Evolutionary conservation across 92 coral and sea anemone genomes (phyloP), one percentile per base, ranked within the genome.

Genomic region (Palythoa grandis): DNA sequence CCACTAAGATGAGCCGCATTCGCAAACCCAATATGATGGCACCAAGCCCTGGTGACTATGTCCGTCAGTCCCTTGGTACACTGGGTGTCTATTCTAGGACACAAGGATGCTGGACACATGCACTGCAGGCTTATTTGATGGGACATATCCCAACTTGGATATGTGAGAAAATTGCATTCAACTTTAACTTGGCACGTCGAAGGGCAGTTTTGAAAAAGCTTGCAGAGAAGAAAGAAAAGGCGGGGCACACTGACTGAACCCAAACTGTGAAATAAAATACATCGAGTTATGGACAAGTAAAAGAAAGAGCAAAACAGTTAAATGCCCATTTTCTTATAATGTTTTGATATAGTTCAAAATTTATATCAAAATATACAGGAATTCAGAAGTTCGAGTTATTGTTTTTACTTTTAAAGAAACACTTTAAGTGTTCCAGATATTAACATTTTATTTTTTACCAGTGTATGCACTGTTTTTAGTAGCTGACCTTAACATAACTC

Each of bases 61-160:
- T 92, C 17, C 91, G 87, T 25, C 93, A 92, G 87, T 91, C 95
- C 40, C 80, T 92, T 58, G 93, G 93, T 47, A 94, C 97, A 25
- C 90, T 95, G 76, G 98, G 98, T 67, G 91, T 88, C 76, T 91
- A 90, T 38, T 77, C 88, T 40, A 87, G 93, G 91, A 85, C 98
- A 38, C 72, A 84, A 80, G 98, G 98, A 22, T 95, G 83, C 82
- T 95, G 98, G 98, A 82, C 92, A 25, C 98, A 95, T 67, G 93
- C 95, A 5, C 89, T 95, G 63, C 91, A 87, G 88, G 98, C 95
- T 71, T 75, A 89, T 77, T 19, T 88, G 24, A 72, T 90, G 65
- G 90, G 89, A 11, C 86, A 83, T 19, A 7, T 92, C 5, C 98
- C 98, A 13, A 53, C 35, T 1, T 88, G 94, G 92, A 24, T 94